Evolutionary conservation across 1,140 invertebrate genomes (phyloP).

Genomic region (Medauroidea extradentata): DNA sequence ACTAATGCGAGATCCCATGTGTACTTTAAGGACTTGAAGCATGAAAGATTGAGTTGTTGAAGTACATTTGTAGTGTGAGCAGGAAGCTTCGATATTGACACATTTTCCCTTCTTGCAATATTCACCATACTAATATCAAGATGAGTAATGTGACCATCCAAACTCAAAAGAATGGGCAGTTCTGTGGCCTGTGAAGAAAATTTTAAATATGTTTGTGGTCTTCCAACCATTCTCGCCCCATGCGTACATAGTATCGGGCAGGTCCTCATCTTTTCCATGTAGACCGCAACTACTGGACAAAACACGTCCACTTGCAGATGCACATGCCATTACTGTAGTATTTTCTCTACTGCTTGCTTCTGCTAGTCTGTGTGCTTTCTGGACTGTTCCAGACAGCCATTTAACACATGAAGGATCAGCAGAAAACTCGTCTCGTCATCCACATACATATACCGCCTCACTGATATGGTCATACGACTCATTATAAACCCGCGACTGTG

Average conservation of each 20-base stretch:
- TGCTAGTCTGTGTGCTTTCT: conserved; percentile 11
- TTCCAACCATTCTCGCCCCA: conserved; percentile 10
- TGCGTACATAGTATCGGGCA: conserved; percentile 11
- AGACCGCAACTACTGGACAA: not conserved
- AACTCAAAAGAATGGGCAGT: conserved; percentile 6
- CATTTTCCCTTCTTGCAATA: conserved; percentile 3
- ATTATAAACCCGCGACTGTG: too few relatives aligned
- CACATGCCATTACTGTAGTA: conserved; percentile 14
- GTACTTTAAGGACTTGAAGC: conserved; percentile 11
- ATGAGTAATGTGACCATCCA: conserved; percentile 14
- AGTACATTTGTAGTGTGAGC: conserved; percentile 11
- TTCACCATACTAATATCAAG: conserved; percentile 6
- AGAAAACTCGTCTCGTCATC: too few relatives aligned
- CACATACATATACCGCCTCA: too few relatives aligned
- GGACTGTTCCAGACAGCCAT: conserved; percentile 8
- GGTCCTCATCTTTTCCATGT: conserved; percentile 3
- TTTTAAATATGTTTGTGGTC: conserved; percentile 10
- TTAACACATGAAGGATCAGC: too few relatives aligned
- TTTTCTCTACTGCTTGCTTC: conserved; percentile 8
- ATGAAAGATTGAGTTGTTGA: conserved; percentile 9
- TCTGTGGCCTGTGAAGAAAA: conserved; percentile 6
- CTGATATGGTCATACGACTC: too few relatives aligned
- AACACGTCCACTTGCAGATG: conserved; percentile 8
- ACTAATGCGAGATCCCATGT: conserved; percentile 8
- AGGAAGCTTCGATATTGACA: conserved; percentile 9